Percentiles rank a stretch among this genome's conserved stretches.
Evolutionary conservation across 2,888 invertebrate species (phyloP).

Genomic region (Tyria jacobaeae): DNA sequence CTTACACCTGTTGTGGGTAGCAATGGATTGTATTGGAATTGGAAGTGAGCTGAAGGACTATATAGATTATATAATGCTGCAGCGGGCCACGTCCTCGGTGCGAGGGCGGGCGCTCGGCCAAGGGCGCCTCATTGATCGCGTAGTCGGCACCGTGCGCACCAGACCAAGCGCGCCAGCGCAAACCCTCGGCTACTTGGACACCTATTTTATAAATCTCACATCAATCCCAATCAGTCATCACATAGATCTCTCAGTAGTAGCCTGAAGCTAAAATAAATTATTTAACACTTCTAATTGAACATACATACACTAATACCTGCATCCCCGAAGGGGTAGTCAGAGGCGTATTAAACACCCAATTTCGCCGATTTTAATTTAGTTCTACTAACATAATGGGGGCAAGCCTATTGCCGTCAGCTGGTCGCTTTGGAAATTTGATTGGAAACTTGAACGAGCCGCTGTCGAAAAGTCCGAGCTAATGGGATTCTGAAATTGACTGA

Average conservation of each 20-base stretch:
- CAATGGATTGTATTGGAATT: conserved; percentile 37
- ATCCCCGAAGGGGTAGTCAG: no score
- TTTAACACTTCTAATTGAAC: background rate
- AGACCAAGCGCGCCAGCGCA: conserved; percentile 61
- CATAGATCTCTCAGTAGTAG: no score
- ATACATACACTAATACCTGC: no score
- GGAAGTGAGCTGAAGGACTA: conserved; percentile 45
- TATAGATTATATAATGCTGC: conserved; percentile 73
- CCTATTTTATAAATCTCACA: conserved; percentile 45
- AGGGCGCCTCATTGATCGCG: conserved; percentile 79
- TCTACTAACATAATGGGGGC: no score
- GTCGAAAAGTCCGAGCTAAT: no score
- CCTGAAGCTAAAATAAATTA: background rate
- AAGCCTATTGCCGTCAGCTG: no score
- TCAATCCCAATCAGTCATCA: no score
- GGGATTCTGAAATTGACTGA: no score
- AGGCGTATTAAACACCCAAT: no score
- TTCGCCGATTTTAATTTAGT: no score
- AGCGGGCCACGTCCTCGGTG: conserved; percentile 68
- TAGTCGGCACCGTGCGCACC: conserved; percentile 48
- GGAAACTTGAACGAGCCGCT: no score
- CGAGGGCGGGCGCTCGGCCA: conserved; percentile 72
- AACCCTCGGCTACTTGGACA: conserved; percentile 23
- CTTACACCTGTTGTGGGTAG: conserved; percentile 27
- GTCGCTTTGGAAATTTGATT: no score